These are phyloP conservation scores for Paralvinella palmiformis DNA, from an alignment of 1,140 invertebrate species.

Conservation along the genomic window DNA sequence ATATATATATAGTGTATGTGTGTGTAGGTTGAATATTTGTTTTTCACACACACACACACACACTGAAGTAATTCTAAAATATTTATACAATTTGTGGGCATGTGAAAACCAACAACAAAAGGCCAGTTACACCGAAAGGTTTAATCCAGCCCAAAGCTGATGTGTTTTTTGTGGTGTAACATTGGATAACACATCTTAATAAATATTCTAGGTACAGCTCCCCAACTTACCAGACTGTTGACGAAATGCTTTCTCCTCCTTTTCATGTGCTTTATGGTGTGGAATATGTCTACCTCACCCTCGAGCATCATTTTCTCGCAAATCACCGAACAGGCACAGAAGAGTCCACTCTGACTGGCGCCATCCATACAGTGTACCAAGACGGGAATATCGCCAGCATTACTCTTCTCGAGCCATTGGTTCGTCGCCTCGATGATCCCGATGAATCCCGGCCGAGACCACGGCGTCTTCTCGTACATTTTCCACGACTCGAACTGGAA, in stretches of 20 bases:
- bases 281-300: slow-evolving; percentile 41
- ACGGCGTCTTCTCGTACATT: slow-evolving; percentile 30
- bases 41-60: no score
- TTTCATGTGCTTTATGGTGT: slow-evolving; percentile 44
- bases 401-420: slow-evolving; percentile 25
- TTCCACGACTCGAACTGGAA: slow-evolving; percentile 45
- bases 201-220: no score
- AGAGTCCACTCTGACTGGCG: slow-evolving; percentile 43
- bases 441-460: slow-evolving; percentile 32
- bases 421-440: slow-evolving; percentile 29
- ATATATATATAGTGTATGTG: no score
- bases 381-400: background rate
- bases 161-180: no score
- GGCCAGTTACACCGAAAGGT: no score
- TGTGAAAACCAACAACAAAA: no score
- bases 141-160: no score
- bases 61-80: no score
- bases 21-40: no score
- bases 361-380: slow-evolving; percentile 32
- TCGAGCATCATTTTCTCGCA: slow-evolving; percentile 38
- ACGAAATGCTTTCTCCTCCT: slow-evolving; percentile 36
- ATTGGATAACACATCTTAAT: no score
- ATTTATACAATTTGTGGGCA: no score
- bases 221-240: slow-evolving; percentile 40
- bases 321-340: slow-evolving; percentile 30